These are phyloP conservation scores for Rhabdophis nuchalis DNA, from an alignment of 2,797 vertebrate genomes.

Conservation along the genomic window DNA sequence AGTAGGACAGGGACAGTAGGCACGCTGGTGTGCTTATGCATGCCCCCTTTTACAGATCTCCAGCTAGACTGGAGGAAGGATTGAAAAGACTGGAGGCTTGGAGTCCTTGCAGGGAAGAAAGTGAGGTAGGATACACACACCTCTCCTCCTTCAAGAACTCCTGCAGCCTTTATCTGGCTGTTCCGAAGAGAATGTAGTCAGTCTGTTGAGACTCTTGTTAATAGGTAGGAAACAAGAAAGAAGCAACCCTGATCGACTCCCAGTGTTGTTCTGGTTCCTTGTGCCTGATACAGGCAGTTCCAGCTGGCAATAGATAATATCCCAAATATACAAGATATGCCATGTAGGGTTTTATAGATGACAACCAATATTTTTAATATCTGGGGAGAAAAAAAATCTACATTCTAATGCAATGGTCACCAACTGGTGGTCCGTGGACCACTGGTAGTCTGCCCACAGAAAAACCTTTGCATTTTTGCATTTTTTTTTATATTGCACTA, in stretches of 20 bases:
- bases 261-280: background rate
- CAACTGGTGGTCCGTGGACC: too few species aligned
- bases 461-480: too few species aligned
- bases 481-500: too few species aligned
- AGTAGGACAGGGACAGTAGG: too few species aligned
- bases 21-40: too few species aligned
- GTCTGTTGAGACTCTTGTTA: background rate
- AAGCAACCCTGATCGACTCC: background rate
- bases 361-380: background rate
- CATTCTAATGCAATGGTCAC: background rate
- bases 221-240: background rate
- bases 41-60: too few species aligned
- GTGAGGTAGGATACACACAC: rapidly evolving
- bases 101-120: background rate
- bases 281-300: background rate
- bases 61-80: background rate
- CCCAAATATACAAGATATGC: background rate
- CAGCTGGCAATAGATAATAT: background rate
- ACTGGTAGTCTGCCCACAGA: too few species aligned
- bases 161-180: background rate
- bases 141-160: background rate
- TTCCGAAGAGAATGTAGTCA: background rate
- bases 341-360: background rate
- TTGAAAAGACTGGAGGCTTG: background rate
- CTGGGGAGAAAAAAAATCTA: background rate